These are phyloP conservation scores for Alfaro cultratus DNA, from an alignment of 2,797 vertebrate genomes.

Conservation along the genomic window DNA sequence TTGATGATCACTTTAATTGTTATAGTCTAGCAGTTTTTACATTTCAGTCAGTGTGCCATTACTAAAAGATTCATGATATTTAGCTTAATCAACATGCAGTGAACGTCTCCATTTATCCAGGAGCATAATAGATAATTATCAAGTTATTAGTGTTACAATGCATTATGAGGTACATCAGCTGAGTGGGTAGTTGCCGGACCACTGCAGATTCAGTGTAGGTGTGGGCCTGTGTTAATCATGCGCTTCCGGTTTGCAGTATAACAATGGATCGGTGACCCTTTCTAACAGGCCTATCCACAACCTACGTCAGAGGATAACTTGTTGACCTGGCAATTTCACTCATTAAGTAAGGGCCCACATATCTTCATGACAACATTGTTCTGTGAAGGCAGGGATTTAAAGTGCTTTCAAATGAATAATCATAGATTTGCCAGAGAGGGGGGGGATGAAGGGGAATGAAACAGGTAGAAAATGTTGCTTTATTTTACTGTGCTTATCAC, in stretches of 20 bases:
- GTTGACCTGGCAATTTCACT: conserved; percentile 59
- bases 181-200: conserved; percentile 52
- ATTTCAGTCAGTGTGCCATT: conserved; percentile 1
- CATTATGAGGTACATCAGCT: conserved; percentile 41
- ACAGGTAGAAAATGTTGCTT: conserved; percentile 2
- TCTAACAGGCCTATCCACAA: conserved; percentile 48
- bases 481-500: conserved; percentile 4
- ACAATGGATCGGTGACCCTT: conserved; percentile 70
- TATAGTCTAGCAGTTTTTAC: neutral
- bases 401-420: conserved; percentile 29
- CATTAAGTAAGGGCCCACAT: conserved; percentile 43
- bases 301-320: conserved; percentile 72
- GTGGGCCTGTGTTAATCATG: conserved; percentile 61
- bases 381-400: conserved; percentile 25
- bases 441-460: neutral
- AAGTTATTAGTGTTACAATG: conserved; percentile 29
- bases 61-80: conserved; percentile 13
- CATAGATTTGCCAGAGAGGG: conserved; percentile 13
- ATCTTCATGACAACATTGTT: conserved; percentile 58
- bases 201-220: conserved; percentile 57
- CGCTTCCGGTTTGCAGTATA: conserved; percentile 60
- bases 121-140: conserved; percentile 38
- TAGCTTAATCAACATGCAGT: conserved; percentile 5
- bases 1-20: conserved; percentile 3
- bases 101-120: conserved; percentile 21